Base-by-base conservation (phyloP, 2,113 vertebrate genomes). In the Andinoacara biseriatus region DNA sequence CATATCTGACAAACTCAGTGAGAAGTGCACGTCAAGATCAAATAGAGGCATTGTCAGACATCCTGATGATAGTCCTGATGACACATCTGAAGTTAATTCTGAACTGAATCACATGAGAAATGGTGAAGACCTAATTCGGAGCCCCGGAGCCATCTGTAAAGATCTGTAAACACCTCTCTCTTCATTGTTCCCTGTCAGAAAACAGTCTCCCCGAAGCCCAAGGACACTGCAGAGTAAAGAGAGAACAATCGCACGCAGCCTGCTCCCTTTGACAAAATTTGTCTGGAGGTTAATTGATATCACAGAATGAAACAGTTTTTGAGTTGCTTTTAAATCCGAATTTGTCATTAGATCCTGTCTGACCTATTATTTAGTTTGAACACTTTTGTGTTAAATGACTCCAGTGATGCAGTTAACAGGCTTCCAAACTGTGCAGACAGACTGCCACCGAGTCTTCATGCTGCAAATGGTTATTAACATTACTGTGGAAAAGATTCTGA, bases 121-220 rank as follows among this genome's bases (percentile, higher is more conserved):
- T 81, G 85, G 90, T 29, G 83, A 84, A 33, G 89, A 92, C 90
- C 92, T 93, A 94, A 94, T 94, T 92, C 88, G 38, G 87, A 87
- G 90, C 90, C 90, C 77, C 46, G 89, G 67, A 91, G 87, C 89
- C 82, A 89, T 90, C 86, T 91, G 90, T 91, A 92, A 92, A 90
- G 93, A 93, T 93, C 88, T 95, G 92, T 94, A 94, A 95, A 96
- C 93, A 94, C 88, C 91, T 91, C 89, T 87, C 85, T 89, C 87
- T 87, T 93, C 89, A 87, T 91, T 92, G 92, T 91, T 94, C 83
- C 87, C 85, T 92, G 93, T 94, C 93, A 93, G 93, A 88, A 94
- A 92, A 86, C 87, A 89, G 89, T 76, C 85, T 89, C 80, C 74
- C 62, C 29, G 82, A 91, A 31, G 88, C 90, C 88, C 90, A 92